Evolutionary conservation across 2,797 vertebrate species (phyloP).

Genomic region (Lagodon rhomboides): DNA sequence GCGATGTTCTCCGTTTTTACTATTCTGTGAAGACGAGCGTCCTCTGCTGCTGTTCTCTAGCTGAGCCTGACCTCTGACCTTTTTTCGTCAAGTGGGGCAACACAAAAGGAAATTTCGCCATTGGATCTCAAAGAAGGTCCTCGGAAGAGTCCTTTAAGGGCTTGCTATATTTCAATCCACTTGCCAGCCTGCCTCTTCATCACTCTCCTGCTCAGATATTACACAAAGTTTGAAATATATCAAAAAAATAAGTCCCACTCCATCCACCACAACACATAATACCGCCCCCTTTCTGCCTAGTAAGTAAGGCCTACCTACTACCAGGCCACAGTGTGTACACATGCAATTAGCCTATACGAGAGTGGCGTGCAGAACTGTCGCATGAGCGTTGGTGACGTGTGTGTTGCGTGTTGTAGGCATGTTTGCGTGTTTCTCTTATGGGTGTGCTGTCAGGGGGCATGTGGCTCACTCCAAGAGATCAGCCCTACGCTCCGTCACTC

Average conservation of each 20-base stretch:
- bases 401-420: conserved; percentile 71
- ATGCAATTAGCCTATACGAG: conserved; percentile 53
- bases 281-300: neutral
- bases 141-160: neutral
- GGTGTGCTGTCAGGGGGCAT: conserved; percentile 73
- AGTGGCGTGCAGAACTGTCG: conserved; percentile 66
- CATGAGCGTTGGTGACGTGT: conserved; percentile 61
- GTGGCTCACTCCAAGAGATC: conserved; percentile 77
- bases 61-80: conserved; percentile 32
- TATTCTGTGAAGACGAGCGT: neutral
- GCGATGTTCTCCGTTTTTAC: neutral
- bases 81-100: neutral
- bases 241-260: neutral
- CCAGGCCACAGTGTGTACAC: conserved; percentile 7
- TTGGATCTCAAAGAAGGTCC: neutral
- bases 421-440: conserved; percentile 76
- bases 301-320: conserved; percentile 1
- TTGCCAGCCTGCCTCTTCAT: neutral
- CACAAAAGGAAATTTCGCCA: neutral
- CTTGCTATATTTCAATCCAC: neutral
- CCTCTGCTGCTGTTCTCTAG: neutral
- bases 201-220: conserved; percentile 5
- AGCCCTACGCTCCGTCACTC: conserved; percentile 70
- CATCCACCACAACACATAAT: neutral
- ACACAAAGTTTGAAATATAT: conserved; percentile 20